Conservation (phyloP, 2,888 invertebrate species). For the Drosophila demipolita region DNA sequence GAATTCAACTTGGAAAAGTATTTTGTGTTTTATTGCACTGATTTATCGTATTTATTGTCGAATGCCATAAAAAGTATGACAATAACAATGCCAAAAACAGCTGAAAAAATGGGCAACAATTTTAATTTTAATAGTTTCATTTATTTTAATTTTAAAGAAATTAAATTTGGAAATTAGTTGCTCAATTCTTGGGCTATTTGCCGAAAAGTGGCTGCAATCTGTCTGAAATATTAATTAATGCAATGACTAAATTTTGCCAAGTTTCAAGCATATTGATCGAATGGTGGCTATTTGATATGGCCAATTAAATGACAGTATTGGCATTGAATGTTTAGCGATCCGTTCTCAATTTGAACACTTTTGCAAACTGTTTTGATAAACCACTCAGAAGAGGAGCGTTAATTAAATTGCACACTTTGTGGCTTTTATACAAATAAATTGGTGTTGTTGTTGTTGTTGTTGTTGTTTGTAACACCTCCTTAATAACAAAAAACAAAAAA, state of each 20-base stretch:
- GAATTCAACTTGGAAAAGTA: not conserved
- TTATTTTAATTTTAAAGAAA: not conserved
- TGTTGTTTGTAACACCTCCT: slow-evolving; percentile 12
- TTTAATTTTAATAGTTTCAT: not conserved
- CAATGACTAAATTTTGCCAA: not conserved
- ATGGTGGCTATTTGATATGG: not conserved
- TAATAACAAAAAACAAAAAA: not conserved
- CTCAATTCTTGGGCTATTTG: not conserved
- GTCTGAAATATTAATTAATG: not conserved
- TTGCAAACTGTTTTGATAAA: not conserved
- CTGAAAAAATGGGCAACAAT: not conserved
- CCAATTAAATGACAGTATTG: not conserved
- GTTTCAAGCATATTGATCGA: not conserved
- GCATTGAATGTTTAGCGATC: not conserved
- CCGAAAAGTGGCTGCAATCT: not conserved
- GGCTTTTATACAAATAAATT: slow-evolving; percentile 7
- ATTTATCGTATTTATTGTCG: not conserved
- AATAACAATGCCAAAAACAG: not conserved
- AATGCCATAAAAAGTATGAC: not conserved
- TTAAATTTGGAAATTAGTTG: not conserved
- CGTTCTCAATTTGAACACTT: not conserved
- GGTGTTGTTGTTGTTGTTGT: slow-evolving; percentile 6
- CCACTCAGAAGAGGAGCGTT: not conserved
- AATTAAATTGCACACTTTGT: slow-evolving; percentile 34
- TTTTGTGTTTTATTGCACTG: not conserved